Conservation (phyloP, 1,140 invertebrate species). For the Papilio polytes region DNA sequence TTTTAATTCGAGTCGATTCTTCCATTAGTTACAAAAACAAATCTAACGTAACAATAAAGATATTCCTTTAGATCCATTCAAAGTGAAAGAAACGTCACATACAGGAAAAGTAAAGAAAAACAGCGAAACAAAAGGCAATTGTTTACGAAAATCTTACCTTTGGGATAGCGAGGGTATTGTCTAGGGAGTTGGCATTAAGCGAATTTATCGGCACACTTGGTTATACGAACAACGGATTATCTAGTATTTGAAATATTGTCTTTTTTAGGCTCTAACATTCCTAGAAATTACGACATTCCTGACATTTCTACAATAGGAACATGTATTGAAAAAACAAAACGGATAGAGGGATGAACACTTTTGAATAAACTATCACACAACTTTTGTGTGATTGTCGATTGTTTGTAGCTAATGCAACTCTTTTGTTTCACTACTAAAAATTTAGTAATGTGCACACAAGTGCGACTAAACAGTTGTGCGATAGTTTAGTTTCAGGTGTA, state of each 20-base stretch:
- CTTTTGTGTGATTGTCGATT: no score
- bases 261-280: not conserved
- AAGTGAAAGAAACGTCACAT: constrained; percentile 3
- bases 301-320: no score
- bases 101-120: constrained; percentile 1
- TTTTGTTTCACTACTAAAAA: no score
- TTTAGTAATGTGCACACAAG: no score
- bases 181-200: not conserved
- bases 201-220: constrained; percentile 14
- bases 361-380: no score
- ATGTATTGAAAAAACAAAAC: no score
- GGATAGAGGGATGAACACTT: no score
- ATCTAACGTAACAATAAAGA: no score
- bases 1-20: no score
- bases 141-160: constrained; percentile 1
- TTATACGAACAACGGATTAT: constrained; percentile 14
- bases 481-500: constrained; percentile 33
- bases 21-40: no score
- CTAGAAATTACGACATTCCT: not conserved
- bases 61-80: not conserved
- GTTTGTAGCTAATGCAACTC: no score
- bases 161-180: not conserved
- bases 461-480: no score
- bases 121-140: constrained; percentile 14
- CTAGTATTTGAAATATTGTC: not conserved